These are phyloP conservation scores for Chondrosia reniformis DNA, from an alignment of 37 sponge, comb jelly and placozoan genomes.

Conservation along the genomic window DNA sequence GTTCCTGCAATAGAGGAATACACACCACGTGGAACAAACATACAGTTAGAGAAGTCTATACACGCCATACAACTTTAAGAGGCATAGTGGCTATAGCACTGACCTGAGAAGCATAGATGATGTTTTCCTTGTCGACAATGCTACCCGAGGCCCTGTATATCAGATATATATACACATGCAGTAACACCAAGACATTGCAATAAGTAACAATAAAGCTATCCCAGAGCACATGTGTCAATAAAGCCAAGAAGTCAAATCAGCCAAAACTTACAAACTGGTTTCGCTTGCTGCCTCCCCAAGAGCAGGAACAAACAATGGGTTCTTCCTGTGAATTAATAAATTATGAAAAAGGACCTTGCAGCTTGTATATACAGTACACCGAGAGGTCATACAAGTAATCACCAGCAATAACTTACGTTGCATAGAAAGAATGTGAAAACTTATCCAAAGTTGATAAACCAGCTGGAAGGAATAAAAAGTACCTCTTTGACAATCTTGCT, in stretches of 20 bases:
- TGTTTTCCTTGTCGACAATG: conserved; percentile 17
- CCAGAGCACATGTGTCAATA: too few relatives aligned
- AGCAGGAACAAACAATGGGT: conserved; percentile 21
- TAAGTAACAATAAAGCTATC: too few relatives aligned
- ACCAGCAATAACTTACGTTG: conserved; percentile 18
- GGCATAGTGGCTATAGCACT: background rate
- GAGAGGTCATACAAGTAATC: background rate
- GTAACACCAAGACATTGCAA: background rate
- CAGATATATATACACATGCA: background rate
- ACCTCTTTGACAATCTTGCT: background rate
- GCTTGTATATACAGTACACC: background rate
- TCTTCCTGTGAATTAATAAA: background rate
- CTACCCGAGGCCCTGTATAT: conserved; percentile 13
- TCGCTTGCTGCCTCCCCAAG: conserved; percentile 18
- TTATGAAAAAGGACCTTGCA: background rate
- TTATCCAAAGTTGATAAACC: conserved; percentile 12
- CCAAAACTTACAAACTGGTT: conserved; percentile 8
- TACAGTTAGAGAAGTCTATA: background rate
- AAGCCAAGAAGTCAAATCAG: too few relatives aligned
- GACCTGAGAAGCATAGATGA: conserved; percentile 20
- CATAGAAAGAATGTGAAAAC: conserved; percentile 24
- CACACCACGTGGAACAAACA: too few relatives aligned
- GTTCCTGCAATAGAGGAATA: background rate
- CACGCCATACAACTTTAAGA: background rate
- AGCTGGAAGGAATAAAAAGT: background rate